A percentile compares a stretch with the other conserved stretches of the same genome.
Evolutionary conservation across 2,797 vertebrate species (phyloP).

Genomic region (Thaleichthys pacificus): DNA sequence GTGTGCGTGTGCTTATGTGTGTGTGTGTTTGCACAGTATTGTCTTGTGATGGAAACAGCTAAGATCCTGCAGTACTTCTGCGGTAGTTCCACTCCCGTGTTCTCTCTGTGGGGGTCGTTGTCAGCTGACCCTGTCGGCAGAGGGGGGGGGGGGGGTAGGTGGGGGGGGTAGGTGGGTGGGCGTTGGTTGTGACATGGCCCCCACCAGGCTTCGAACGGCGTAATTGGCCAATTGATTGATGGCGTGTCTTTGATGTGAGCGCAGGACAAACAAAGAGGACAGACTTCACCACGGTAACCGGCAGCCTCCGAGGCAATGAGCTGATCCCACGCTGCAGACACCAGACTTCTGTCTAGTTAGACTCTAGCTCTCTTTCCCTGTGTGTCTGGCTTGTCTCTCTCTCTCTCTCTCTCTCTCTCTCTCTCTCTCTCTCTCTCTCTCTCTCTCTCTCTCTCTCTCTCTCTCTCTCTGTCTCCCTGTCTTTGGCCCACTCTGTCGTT

Average conservation of each 20-base stretch:
- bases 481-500: no score
- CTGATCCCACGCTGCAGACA: neutral
- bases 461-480: no score
- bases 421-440: no score
- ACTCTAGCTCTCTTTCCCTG: no score
- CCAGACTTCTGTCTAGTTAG: neutral
- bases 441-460: no score
- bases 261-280: neutral
- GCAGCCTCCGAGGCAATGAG: no score
- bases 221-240: neutral
- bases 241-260: neutral
- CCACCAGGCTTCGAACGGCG: neutral
- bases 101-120: neutral
- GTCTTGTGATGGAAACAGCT: neutral
- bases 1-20: neutral
- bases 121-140: neutral
- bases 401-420: no score
- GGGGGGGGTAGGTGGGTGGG: no score
- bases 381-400: no score
- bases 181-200: neutral
- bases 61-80: neutral
- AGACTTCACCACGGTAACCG: neutral
- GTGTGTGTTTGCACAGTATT: neutral
- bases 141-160: no score
- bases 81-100: neutral